These are phyloP conservation scores for Darevskia nairensis DNA, from an alignment of 2,797 vertebrate species.

Conservation along the genomic window DNA sequence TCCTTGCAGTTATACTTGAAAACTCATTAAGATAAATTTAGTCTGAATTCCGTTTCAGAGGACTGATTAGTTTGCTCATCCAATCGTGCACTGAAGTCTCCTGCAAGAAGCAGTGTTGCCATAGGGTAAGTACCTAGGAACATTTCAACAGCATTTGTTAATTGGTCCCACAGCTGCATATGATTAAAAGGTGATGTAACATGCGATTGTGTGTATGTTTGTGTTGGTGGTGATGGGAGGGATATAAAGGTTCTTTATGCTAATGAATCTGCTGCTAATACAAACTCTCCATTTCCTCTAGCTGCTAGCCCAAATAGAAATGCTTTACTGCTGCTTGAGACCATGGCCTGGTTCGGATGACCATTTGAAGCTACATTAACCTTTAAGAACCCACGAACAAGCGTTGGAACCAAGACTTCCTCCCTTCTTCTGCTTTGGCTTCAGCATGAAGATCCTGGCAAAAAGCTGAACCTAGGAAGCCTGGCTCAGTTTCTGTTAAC, in stretches of 20 bases:
- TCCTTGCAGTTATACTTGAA: neutral
- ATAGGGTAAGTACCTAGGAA: neutral
- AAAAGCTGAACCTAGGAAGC: no score
- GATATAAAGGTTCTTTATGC: constrained; percentile 10
- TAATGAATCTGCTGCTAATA: neutral
- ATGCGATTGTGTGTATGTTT: neutral
- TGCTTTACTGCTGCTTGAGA: neutral
- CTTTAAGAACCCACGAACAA: neutral
- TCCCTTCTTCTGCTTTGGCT: no score
- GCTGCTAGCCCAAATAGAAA: neutral
- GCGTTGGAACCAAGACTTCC: neutral
- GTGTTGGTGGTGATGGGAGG: neutral
- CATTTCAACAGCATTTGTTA: constrained; percentile 15
- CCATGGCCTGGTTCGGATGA: neutral
- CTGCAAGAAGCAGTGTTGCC: constrained; percentile 14
- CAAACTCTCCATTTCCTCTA: neutral
- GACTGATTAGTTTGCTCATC: constrained; percentile 8
- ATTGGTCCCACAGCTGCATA: constrained; percentile 31
- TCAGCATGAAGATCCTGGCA: no score
- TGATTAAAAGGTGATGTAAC: neutral
- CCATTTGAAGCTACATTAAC: neutral
- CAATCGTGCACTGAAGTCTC: neutral
- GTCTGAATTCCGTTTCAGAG: constrained; percentile 1
- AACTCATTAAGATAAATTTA: neutral
- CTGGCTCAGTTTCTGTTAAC: no score